phyloP scores from a whole-genome alignment of 64 coral and sea anemone species.

The Montipora cactus region DNA sequence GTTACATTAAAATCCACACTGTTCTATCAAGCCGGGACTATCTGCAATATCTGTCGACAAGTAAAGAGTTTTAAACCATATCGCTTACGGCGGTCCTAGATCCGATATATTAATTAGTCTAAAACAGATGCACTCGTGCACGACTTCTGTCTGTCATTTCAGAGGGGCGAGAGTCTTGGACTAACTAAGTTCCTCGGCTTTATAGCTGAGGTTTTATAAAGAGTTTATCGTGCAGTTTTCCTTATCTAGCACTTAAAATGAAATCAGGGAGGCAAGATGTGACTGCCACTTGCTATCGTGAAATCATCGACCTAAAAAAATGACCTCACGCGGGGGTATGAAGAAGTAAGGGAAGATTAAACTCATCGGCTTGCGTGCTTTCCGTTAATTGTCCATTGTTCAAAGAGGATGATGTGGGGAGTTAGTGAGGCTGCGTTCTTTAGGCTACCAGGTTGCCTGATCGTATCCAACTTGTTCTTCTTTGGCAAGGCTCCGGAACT shows the following conservation, averaged over 20 bases:
- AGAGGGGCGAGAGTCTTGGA: not conserved
- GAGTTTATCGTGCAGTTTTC: not conserved
- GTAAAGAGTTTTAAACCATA: not conserved
- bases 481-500: too few relatives aligned
- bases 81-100: conserved; percentile 17
- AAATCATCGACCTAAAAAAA: not conserved
- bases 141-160: conserved; percentile 18
- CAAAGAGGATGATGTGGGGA: too few relatives aligned
- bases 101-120: not conserved
- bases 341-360: too few relatives aligned
- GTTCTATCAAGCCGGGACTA: too few relatives aligned
- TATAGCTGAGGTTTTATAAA: not conserved
- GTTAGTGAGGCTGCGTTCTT: too few relatives aligned
- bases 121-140: not conserved
- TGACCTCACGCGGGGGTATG: not conserved
- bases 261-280: not conserved
- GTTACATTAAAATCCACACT: too few relatives aligned
- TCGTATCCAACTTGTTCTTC: too few relatives aligned
- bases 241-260: not conserved
- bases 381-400: too few relatives aligned
- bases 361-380: too few relatives aligned
- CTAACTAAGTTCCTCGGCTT: not conserved
- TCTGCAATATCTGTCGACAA: not conserved
- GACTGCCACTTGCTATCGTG: not conserved
- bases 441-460: too few relatives aligned